Evolutionary conservation across 2,888 invertebrate species (phyloP), one percentile per base, ranked within the genome.

Genomic region (Caenorhabditis becei): DNA sequence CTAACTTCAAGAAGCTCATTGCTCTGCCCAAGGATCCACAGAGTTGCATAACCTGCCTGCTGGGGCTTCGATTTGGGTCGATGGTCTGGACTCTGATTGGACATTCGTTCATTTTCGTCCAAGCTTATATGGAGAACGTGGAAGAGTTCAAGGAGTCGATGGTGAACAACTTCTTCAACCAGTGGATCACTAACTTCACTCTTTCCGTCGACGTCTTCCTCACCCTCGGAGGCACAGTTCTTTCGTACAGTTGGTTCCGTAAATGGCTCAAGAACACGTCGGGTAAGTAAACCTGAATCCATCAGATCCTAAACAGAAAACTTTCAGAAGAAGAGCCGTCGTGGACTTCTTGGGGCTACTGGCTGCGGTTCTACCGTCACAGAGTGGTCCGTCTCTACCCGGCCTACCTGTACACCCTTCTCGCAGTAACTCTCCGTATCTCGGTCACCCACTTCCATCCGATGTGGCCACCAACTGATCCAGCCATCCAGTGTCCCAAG

Each of bases 391-490:
- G 91, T n/a, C 85, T 91, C 16, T 91, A 90, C 86, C 91, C 91
- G 1, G 90, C 90, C 24, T 91, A 91, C 66, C 77, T 91, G 35
- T 91, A 90, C 85, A 88, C 90, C 2, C 62, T 91, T 16, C 63
- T 89, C 23, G 86, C 88, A 16, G 87, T 91, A n/a, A 90, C 91
- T 23, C 83, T 88, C 26, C 79, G 90, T 32, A 82, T 91, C 32
- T 85, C 85, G 37, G 78, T 90, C 41, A 90, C 89, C 23, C 90
- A 90, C 74, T 90, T 87, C 80, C 90, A 89, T 77, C 89, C 89
- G 41, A 90, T 91, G 89, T 90, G 89, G 90, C 91, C 91, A 4
- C 89, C 89, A 69, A 89, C 89, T 49, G 91, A 91, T 79, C 90
- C 91, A 14, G 88, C 88, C 23, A 86, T 90, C 41, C 91, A 91